Percentiles rank a stretch among this genome's conserved stretches.
Evolutionary conservation across 2,888 invertebrate genomes (phyloP).

Genomic region (Arrhopalites spinosus): DNA sequence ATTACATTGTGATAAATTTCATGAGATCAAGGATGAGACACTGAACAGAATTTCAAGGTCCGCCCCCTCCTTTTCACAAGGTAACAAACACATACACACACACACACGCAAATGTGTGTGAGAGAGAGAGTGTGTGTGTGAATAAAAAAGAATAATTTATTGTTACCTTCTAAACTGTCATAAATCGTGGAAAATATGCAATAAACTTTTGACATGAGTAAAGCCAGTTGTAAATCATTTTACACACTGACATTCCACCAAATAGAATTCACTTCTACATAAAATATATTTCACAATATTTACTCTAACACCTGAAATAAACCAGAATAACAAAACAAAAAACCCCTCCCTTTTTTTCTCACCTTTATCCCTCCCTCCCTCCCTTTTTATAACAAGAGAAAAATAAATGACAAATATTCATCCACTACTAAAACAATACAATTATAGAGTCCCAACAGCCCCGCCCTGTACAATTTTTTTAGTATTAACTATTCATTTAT

Average conservation of each 20-base stretch:
- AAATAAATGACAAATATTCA: too few relatives aligned
- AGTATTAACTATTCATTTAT: too few relatives aligned
- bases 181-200: conserved; percentile 18
- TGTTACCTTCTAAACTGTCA: conserved; percentile 19
- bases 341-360: not conserved
- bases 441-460: not conserved
- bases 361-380: not conserved
- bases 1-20: not conserved
- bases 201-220: conserved; percentile 16
- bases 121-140: too few relatives aligned
- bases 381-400: too few relatives aligned
- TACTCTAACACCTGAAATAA: too few relatives aligned
- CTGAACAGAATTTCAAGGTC: not conserved
- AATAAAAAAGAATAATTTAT: conserved; percentile 25
- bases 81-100: not conserved
- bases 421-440: too few relatives aligned
- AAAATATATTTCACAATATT: not conserved
- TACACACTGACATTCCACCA: conserved; percentile 11
- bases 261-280: not conserved
- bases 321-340: too few relatives aligned
- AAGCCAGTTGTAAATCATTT: conserved; percentile 19
- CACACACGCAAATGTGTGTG: too few relatives aligned
- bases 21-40: not conserved
- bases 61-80: too few relatives aligned
- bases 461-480: not conserved